These are phyloP conservation scores for Marcusenius ussheri DNA, from an alignment of 2,113 vertebrate genomes.

Conservation along the genomic window DNA sequence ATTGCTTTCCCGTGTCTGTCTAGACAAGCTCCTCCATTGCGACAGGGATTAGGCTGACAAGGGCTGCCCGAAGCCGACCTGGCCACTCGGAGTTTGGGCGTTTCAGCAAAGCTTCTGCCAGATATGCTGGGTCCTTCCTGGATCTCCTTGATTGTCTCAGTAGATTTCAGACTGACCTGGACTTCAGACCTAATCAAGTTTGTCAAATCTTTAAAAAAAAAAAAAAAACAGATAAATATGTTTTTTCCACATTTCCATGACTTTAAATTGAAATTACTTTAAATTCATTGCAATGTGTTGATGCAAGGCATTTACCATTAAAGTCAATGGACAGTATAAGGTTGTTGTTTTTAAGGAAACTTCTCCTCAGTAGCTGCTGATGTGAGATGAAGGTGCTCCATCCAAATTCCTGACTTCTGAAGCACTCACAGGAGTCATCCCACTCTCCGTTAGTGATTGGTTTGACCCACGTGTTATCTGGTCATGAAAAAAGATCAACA, in stretches of 20 bases:
- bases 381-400: conserved; percentile 74
- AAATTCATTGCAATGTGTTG: neutral
- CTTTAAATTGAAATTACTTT: neutral
- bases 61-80: conserved; percentile 44
- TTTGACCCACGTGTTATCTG: conserved; percentile 59
- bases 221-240: neutral
- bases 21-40: conserved; percentile 72
- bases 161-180: conserved; percentile 25
- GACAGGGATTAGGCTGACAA: conserved; percentile 70
- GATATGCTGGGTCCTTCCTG: conserved; percentile 38
- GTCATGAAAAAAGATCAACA: conserved; percentile 38
- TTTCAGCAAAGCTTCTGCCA: conserved; percentile 34
- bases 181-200: conserved; percentile 72
- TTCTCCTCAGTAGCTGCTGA: conserved; percentile 57
- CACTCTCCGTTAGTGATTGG: conserved; percentile 58
- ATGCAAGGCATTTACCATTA: conserved; percentile 57
- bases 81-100: conserved; percentile 41
- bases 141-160: conserved; percentile 24
- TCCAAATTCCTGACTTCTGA: conserved; percentile 44
- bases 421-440: conserved; percentile 55
- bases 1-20: conserved; percentile 56
- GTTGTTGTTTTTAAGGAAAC: conserved; percentile 75
- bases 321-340: conserved; percentile 78
- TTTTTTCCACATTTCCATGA: neutral
- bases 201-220: conserved; percentile 62